Percentiles rank a stretch among this genome's conserved stretches.
These are phyloP conservation scores for Zalophus californianus DNA, from an alignment of 2,797 vertebrate species.

Conservation along the genomic window DNA sequence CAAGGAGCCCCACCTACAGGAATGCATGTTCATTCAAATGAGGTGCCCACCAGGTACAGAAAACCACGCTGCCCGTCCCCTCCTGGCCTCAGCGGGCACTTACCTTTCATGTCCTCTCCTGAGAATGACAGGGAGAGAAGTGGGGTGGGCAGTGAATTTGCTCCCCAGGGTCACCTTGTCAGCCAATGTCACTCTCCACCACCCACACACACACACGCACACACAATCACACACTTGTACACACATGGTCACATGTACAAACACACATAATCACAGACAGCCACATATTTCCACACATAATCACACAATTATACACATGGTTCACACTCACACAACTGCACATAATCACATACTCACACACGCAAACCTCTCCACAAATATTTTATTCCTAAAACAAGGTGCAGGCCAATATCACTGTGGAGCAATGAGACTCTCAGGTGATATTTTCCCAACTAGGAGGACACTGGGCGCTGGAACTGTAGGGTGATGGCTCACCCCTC, in stretches of 20 bases:
- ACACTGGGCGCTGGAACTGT: rapidly evolving
- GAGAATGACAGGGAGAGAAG: neutral
- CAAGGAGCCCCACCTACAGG: rapidly evolving
- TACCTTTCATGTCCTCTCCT: neutral
- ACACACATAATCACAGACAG: too few relatives aligned
- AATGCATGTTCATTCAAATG: rapidly evolving
- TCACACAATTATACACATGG: neutral
- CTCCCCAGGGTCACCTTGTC: rapidly evolving
- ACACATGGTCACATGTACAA: too few relatives aligned
- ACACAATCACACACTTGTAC: neutral
- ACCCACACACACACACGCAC: neutral
- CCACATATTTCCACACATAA: neutral
- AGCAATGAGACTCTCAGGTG: rapidly evolving
- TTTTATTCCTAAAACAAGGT: rapidly evolving
- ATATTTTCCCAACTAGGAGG: rapidly evolving
- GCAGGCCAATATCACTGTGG: rapidly evolving
- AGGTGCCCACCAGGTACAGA: rapidly evolving
- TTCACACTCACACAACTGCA: neutral
- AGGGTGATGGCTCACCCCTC: rapidly evolving
- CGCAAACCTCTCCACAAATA: rapidly evolving
- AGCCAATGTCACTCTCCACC: neutral
- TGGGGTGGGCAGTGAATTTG: rapidly evolving
- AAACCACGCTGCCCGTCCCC: rapidly evolving
- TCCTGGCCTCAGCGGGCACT: rapidly evolving
- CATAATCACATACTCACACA: neutral